Evolutionary conservation across 2,113 vertebrate genomes (phyloP).

Genomic region (Ctenodactylus gundi): DNA sequence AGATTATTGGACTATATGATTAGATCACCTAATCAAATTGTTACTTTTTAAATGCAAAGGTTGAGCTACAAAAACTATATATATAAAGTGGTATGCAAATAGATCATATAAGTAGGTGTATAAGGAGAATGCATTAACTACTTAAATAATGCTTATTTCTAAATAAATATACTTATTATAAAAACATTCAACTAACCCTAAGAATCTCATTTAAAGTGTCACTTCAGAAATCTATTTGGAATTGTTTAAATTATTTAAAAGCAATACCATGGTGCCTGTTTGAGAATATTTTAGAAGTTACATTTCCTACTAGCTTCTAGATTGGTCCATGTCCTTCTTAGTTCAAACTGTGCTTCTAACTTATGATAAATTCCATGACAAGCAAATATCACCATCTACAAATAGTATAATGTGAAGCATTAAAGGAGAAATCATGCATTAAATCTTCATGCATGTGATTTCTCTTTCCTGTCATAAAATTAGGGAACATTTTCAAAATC

Average conservation of each 20-base stretch:
- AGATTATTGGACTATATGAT: not conserved
- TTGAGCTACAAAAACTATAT: not conserved
- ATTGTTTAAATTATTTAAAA: constrained; percentile 24
- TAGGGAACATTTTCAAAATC: constrained; percentile 11
- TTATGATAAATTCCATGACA: not conserved
- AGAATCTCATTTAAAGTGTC: not conserved
- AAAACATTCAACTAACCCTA: constrained; percentile 8
- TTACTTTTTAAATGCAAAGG: not conserved
- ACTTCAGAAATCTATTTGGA: not conserved
- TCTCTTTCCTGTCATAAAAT: constrained; percentile 2
- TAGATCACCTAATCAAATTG: not conserved
- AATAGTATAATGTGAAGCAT: not conserved
- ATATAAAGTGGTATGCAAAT: not conserved
- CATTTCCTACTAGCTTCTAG: not conserved
- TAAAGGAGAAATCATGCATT: constrained; percentile 17
- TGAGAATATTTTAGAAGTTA: constrained; percentile 39
- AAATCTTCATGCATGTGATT: not conserved
- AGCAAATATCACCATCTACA: constrained; percentile 3
- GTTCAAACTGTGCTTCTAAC: not conserved
- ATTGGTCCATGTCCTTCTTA: not conserved
- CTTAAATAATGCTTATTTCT: constrained; percentile 43
- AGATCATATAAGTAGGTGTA: not conserved
- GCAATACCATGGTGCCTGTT: not conserved
- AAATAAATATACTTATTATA: constrained; percentile 24
- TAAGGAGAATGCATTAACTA: constrained; percentile 32